Base-by-base conservation (phyloP, 1,140 invertebrate species). In the Pseudomyrmex dendroicus region DNA sequence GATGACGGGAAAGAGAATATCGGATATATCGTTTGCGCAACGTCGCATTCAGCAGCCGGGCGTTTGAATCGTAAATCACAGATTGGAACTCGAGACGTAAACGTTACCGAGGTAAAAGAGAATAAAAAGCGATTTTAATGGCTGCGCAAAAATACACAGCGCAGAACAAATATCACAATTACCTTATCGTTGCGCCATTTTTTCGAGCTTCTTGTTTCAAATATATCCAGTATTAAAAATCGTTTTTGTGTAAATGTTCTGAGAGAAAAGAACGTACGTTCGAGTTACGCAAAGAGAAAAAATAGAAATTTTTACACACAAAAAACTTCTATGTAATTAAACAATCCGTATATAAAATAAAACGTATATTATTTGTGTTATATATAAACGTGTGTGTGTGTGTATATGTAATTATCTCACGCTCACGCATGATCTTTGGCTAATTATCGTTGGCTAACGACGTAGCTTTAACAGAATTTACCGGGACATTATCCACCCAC, bases 381-480 rank as follows among this genome's bases (percentile, higher is more conserved):
- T 7, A 7, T 7, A 35, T 7, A 7, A 7, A 35, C 35, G 5
- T 1, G 35, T 1, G 4, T 7, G 35, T 7, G 35, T 12, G 3
- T 13, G 12, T 50, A 50, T 22, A 22, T 22, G 12, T 50, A 13
- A 52, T 52, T 12, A 13, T 52, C 12, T 52, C 20, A 10, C 22
- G 7, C 20, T 50, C 17, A 62, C 25, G 66, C 9, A 10, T 3
- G 15, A 70, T 80, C 35, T 46, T 70, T 20, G 44, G 4, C 44
- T 57, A 56, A 56, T 72, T 72, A 70, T 70, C 25, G 25, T 57
- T 10, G n/a, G 7, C 17, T 64, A 20, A 15, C 10, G 13, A 25
- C 54, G 35, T 7, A 52, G 44, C 22, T 78, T 78, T 78, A 54
- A 35, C 20, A 48, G 64, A 22, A 57, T 61, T 76, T 67, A n/a